Evolutionary conservation across 1,140 invertebrate species (phyloP).

Genomic region (Phymastichus coffea): DNA sequence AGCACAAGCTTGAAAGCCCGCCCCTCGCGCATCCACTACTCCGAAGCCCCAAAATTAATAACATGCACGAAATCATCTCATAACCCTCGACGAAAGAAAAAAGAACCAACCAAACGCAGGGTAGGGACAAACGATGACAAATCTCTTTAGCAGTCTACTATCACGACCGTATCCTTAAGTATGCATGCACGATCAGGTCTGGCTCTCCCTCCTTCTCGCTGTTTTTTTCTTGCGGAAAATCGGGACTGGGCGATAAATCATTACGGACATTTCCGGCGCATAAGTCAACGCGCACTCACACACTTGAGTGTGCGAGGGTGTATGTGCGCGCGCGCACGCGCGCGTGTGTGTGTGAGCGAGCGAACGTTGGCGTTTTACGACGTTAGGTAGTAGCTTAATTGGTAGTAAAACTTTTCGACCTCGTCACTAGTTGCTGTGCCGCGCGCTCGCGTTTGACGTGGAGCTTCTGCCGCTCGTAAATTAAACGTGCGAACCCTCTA

Average conservation of each 20-base stretch:
- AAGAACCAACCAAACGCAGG: neutral
- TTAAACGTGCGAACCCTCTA: no score
- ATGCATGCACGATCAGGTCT: neutral
- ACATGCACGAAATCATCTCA: no score
- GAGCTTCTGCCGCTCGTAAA: neutral
- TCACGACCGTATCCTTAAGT: neutral
- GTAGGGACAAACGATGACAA: conserved; percentile 13
- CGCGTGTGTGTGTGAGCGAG: no score
- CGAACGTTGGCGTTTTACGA: conserved; percentile 4
- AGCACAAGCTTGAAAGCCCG: no score
- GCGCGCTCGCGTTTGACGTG: neutral
- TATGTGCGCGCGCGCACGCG: no score
- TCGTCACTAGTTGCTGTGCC: no score
- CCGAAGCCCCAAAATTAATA: no score
- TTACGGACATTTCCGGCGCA: neutral
- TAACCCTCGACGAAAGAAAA: no score
- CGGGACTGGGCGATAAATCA: conserved; percentile 16
- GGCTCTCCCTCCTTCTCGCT: neutral
- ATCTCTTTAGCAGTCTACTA: neutral
- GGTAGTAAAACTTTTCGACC: conserved; percentile 23
- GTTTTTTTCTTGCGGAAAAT: neutral
- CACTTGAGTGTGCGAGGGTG: no score
- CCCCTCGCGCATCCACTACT: no score
- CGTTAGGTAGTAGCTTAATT: conserved; percentile 5
- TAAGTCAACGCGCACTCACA: no score